Percentiles rank a stretch among this genome's conserved stretches.
Conservation (phyloP, 1,140 invertebrate genomes). For the Probaryconus sp. region DNA sequence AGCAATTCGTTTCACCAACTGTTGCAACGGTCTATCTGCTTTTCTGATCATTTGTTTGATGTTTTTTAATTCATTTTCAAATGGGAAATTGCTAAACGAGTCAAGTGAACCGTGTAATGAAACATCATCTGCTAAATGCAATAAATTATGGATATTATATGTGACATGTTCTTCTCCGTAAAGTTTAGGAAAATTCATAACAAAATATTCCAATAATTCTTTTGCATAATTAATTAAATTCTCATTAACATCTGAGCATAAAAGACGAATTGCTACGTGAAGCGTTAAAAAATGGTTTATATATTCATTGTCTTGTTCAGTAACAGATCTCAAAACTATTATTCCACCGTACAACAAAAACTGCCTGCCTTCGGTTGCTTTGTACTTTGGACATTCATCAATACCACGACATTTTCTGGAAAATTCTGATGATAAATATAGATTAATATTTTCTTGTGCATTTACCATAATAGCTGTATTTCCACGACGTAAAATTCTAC, state of each 20-base stretch:
- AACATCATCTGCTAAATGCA: conserved; percentile 51
- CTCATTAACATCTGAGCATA: background rate
- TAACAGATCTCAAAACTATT: conserved; percentile 49
- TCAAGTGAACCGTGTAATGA: conserved; percentile 36
- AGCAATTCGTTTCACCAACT: conserved; percentile 18
- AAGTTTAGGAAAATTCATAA: conserved; percentile 25
- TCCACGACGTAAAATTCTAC: background rate
- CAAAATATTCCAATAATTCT: conserved; percentile 36
- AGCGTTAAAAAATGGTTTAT: conserved; percentile 48
- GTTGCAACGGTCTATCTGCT: conserved; percentile 35
- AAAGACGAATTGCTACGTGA: conserved; percentile 36
- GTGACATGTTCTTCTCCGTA: conserved; percentile 49
- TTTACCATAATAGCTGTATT: conserved; percentile 9
- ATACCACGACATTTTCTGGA: conserved; percentile 58
- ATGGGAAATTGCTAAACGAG: conserved; percentile 45
- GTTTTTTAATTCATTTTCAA: conserved; percentile 40
- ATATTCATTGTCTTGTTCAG: conserved; percentile 1
- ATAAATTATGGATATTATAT: conserved; percentile 53
- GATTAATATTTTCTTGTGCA: background rate
- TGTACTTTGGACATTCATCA: conserved; percentile 55
- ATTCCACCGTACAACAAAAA: conserved; percentile 67
- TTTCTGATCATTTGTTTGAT: conserved; percentile 30
- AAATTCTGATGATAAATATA: conserved; percentile 62
- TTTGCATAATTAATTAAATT: conserved; percentile 33
- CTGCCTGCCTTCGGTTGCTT: conserved; percentile 66